A percentile compares a stretch with the other conserved stretches of the same genome.
phyloP scores from a whole-genome alignment of 2,797 vertebrate genomes.

The Cryptoprocta ferox region DNA sequence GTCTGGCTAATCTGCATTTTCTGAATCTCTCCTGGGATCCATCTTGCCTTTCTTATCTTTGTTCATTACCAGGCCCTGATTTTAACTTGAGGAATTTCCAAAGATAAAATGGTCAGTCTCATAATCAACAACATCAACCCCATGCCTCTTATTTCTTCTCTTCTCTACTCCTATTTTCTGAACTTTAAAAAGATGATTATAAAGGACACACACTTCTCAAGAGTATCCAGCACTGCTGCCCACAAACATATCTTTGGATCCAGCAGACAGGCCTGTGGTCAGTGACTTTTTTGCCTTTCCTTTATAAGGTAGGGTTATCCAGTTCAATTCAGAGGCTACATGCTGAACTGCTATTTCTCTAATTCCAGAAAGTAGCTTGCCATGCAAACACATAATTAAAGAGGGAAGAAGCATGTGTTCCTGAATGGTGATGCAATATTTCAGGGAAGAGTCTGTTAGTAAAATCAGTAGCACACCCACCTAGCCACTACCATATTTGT shows the following conservation, averaged over 20 bases:
- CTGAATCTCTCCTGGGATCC: slow-evolving; percentile 33
- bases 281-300: neutral
- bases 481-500: slow-evolving; percentile 26
- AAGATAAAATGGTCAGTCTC: neutral
- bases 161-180: neutral
- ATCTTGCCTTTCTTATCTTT: slow-evolving; percentile 3
- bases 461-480: slow-evolving; percentile 51
- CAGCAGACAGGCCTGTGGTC: slow-evolving; percentile 54
- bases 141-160: neutral
- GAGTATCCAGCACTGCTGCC: neutral
- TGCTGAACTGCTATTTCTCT: slow-evolving; percentile 30
- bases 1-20: slow-evolving; percentile 22
- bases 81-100: slow-evolving; percentile 36
- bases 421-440: slow-evolving; percentile 58
- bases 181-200: slow-evolving; percentile 8
- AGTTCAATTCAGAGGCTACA: slow-evolving; percentile 52
- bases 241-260: neutral
- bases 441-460: slow-evolving; percentile 54
- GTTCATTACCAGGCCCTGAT: neutral
- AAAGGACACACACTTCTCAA: neutral
- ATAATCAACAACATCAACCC: neutral
- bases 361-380: slow-evolving; percentile 55
- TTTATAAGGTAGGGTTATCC: slow-evolving; percentile 56
- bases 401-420: slow-evolving; percentile 38
- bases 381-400: slow-evolving; percentile 67